Base-by-base conservation (phyloP, 2,797 vertebrate genomes). In the Nyctalus aviator region DNA sequence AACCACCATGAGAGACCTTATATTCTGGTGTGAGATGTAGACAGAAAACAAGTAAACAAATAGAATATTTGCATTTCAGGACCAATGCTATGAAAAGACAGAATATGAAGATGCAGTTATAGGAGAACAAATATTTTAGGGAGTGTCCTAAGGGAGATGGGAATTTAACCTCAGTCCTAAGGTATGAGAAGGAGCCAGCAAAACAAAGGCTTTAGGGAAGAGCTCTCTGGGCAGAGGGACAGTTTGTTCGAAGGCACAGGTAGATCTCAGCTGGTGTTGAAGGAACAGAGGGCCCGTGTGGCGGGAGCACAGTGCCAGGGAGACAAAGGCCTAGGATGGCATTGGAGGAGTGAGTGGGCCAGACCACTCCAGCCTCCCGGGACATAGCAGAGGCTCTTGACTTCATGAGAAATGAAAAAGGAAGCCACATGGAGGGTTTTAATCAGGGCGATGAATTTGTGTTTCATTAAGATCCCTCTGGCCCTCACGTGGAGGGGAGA, bases 401-500 rank as follows among this genome's bases (percentile, higher is more conserved):
- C 81, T 93, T 94, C n/a, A 21, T 32, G 89, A 57, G 55, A 59
- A 48, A 30, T 37, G 55, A 62, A 84, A 81, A 83, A 71, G 37
- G 88, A 86, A 71, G 59, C 64, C 64, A 20, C 3, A 15, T 35
- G 59, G 90, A 84, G 69, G 77, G 37, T 88, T 72, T 90, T 68
- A 55, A 85, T 21, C 25, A 48, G 37, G 82, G 17, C 50, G 7
- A 41, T 44, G 77, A 88, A 37, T 90, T 71, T 85, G 27, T 76
- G 68, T 93, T 90, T 94, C 48, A 20, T 44, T 25, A 87, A 69
- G 82, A 69, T 82, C 17, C 9, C 50, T 69, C 32, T 35, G 72
- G n/a, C 66, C 82, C 41, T 17, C 88, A 8, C 1, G 0, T 30
- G 71, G 69, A 88, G 79, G 68, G 14, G 48, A 81, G 59, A 44